Evolutionary conservation across 2,797 vertebrate species (phyloP), one percentile per base, ranked within the genome.

Genomic region (Acanthopagrus latus): DNA sequence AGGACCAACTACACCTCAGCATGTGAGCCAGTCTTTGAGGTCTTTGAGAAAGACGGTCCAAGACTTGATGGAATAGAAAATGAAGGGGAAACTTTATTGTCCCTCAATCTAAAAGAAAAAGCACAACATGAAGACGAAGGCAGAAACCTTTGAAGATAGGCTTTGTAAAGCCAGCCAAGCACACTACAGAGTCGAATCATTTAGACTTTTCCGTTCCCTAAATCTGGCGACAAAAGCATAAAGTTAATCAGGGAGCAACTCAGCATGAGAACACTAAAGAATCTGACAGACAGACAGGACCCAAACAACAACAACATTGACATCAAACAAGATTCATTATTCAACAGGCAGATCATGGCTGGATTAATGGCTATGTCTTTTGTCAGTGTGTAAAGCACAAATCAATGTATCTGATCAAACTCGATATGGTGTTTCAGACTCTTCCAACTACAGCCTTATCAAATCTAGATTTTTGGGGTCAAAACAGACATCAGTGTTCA

Each of bases 1-100:
- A 82, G 73, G 78, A 87, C 77, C 91, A 89, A 94, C 93, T 93
- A 93, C 89, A 93, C 90, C 84, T 94, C 88, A 76, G 91, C 83
- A 71, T 90, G 86, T 68, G 77, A 89, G 83, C 76, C 76, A 23
- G 79, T 80, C 79, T 92, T 88, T 90, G 64, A 93, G 80, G 73
- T 77, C 86, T 92, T 90, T 85, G 70, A 86, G 84, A 56, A 58
- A 81, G 83, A 74, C 20, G 12, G 82, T 79, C 86, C 76, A 83
- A 91, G 88, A 90, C 74, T 80, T 82, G 81, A 86, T 78, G 82
- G 89, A 92, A 90, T 87, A 85, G 62, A 74, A 90, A 88, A 91
- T 77, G 87, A 90, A 85, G 75, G 71, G 78, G 81, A 87, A 88
- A 86, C 85, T 80, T 91, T 87, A 88, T 90, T 90, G 90, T 93